These are phyloP conservation scores for Oligia fasciuncula DNA, from an alignment of 2,888 invertebrate species.

Conservation along the genomic window DNA sequence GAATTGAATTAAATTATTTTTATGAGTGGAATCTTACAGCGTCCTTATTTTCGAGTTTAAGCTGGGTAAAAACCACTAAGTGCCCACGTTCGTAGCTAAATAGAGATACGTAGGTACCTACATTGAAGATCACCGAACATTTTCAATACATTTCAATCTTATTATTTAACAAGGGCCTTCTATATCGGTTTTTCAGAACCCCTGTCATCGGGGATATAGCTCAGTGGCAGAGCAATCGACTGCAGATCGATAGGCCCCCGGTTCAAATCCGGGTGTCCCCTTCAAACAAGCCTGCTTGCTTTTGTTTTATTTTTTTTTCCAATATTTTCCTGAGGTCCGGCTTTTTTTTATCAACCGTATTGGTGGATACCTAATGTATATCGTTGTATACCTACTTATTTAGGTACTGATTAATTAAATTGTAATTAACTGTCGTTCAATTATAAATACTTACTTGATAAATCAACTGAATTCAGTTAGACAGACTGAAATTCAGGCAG, in stretches of 20 bases:
- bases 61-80: neutral
- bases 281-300: constrained; percentile 39
- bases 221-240: constrained; percentile 89
- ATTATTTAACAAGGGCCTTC: constrained; percentile 5
- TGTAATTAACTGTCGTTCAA: neutral
- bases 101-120: neutral
- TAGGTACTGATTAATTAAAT: neutral
- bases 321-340: neutral
- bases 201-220: constrained; percentile 78
- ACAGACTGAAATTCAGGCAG: constrained; percentile 1
- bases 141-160: neutral
- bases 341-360: neutral
- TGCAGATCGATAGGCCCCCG: constrained; percentile 89
- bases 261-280: constrained; percentile 89
- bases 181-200: neutral
- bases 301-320: neutral
- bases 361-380: neutral
- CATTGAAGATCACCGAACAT: neutral
- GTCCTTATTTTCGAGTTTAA: neutral
- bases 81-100: neutral
- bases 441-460: neutral
- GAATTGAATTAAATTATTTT: too few relatives aligned
- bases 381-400: too few relatives aligned
- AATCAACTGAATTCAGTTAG: neutral
- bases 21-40: neutral